Evolutionary conservation across 2,113 vertebrate genomes (phyloP).

Genomic region (Boleophthalmus pectinirostris): DNA sequence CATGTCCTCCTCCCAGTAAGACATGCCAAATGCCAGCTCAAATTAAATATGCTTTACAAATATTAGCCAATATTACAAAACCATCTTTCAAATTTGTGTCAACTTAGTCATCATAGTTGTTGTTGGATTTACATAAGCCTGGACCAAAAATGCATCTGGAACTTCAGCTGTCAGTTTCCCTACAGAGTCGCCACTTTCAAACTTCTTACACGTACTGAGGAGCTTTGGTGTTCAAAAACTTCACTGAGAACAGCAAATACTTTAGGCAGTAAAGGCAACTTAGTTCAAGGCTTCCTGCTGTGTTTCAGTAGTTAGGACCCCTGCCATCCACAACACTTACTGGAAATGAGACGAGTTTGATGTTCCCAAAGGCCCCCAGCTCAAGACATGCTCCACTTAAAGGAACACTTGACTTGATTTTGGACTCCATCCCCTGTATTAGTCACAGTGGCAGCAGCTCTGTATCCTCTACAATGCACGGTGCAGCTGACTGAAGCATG

Average conservation of each 20-base stretch:
- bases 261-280: background rate
- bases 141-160: constrained; percentile 3
- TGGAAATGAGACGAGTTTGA: constrained; percentile 19
- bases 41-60: background rate
- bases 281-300: constrained; percentile 5
- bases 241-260: constrained; percentile 7
- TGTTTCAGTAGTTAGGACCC: constrained; percentile 5
- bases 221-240: background rate
- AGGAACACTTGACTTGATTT: constrained; percentile 35
- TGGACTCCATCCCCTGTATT: constrained; percentile 19
- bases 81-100: constrained; percentile 1
- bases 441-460: constrained; percentile 30
- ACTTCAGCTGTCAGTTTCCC: constrained; percentile 1
- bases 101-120: constrained; percentile 1
- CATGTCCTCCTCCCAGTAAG: background rate
- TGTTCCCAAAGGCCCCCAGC: constrained; percentile 15
- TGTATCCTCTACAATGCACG: constrained; percentile 17
- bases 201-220: background rate
- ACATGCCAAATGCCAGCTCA: background rate
- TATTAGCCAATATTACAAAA: background rate
- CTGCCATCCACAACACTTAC: constrained; percentile 2
- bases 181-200: background rate
- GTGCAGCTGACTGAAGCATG: constrained; percentile 22
- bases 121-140: background rate
- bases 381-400: constrained; percentile 24